Evolutionary conservation across 2,888 invertebrate species (phyloP), one percentile per base, ranked within the genome.

Genomic region (Eristalis pertinax): DNA sequence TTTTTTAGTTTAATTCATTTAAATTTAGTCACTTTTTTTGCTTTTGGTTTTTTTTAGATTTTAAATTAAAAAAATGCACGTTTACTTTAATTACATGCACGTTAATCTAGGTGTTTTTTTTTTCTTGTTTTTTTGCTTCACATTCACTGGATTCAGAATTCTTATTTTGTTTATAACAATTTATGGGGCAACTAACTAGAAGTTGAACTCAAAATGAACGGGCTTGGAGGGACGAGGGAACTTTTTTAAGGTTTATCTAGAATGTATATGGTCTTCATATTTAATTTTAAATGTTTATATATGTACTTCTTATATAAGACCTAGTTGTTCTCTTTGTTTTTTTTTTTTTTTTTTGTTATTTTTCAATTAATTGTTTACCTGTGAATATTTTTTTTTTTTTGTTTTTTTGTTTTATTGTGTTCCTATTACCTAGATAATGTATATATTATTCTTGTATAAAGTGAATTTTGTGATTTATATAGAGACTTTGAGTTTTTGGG

Each of bases 291-390:
- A 56, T 74, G 38, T 75, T 38, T 67, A 41, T 78, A 63, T 77
- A 82, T 70, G 64, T 80, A 64, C 35, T 77, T 38, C 56, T 70
- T 75, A 78, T 79, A n/a, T 50, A 43, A 85, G 89, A 89, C 88
- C 89, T 90, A 88, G 87, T 83, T 75, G 38, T 73, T 78, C 64
- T 67, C 19, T 41, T 56, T 26, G 35, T 60, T 69, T 65, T 65
- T 69, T 69, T 50, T 8, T 60, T 24, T 43, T 62, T 70, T 67
- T 65, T 65, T 70, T 56, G n/a, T 8, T 60, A 68, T 74, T 22
- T 35, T 74, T 64, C 58, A 64, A 67, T 81, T 70, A 75, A 62
- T 76, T 76, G 38, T 60, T 76, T 67, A 76, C 19, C 60, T 72
- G 32, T 58, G 32, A 60, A 15, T 41, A 38, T 26, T 24, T 10